Base-by-base conservation (phyloP, 2,797 vertebrate species). In the Odontamblyopus lacepedii region DNA sequence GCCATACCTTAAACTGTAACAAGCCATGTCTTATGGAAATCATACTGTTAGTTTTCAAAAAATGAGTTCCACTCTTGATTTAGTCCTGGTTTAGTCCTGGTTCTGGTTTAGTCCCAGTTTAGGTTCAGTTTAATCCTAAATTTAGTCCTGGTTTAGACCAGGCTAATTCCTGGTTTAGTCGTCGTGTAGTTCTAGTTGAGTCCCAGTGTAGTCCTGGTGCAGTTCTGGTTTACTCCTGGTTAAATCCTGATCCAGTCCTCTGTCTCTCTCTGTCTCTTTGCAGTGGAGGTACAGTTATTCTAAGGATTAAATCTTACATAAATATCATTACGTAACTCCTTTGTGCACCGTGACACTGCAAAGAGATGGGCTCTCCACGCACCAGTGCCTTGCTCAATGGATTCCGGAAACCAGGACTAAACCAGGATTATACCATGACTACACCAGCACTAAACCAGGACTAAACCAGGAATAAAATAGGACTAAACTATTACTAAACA, bases 221-320 rank as follows among this genome's bases (percentile, higher is more conserved):
- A 32, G 30, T 7, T 8, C 16, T 18, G 19, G 35, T 38, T 41
- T 13, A 60, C 15, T 5, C 27, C 26, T 44, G n/a, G n/a, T 12
- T 23, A 3, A 44, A 23, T 11, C 41, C 41, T 27, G n/a, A 41
- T 26, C 23, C 19, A 26, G 63, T 13, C 6, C 32, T 41, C 1
- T 38, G 38, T 44, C 63, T 50, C 26, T 13, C 41, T 27, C 15
- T 15, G 38, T 64, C 38, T 65, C 5, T 8, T 15, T 7, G 23
- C 6, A 2, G 6, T 26, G 63, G 23, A 63, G 62, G 62, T 26
- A 11, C 12, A 44, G 44, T 29, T 6, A 50, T 50, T 50, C 5
- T 66, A 29, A 50, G 63, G 63, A 50, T 66, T 66, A 66, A 29
- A 50, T 50, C 41, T 66, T 66, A 66, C 44, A 66, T 66, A 50